Evolutionary conservation across 2,888 invertebrate species (phyloP).

Genomic region (Drosophila kuntzei): DNA sequence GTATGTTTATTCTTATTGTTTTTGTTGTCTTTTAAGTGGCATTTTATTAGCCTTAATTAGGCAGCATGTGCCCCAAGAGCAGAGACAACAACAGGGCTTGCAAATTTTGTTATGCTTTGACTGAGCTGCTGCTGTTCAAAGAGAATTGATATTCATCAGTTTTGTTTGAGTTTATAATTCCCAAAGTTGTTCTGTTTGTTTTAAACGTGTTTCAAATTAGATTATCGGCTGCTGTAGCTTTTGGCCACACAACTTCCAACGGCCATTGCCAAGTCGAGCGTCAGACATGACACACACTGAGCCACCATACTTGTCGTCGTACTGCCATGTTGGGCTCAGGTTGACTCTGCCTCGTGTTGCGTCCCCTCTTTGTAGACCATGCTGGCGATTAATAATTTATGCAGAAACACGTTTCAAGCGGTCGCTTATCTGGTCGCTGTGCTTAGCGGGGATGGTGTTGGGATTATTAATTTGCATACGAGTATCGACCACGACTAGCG

Average conservation of each 20-base stretch:
- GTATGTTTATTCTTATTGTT: too few relatives aligned
- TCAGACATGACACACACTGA: constrained; percentile 20
- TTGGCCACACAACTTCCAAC: constrained; percentile 5
- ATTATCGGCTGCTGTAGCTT: constrained; percentile 3
- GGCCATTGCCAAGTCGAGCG: constrained; percentile 36
- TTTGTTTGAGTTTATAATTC: background rate
- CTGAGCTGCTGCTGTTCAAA: constrained; percentile 1
- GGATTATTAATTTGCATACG: constrained; percentile 54
- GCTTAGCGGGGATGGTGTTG: constrained; percentile 24
- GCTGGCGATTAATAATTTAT: constrained; percentile 66
- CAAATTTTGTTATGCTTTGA: constrained; percentile 21
- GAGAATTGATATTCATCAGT: background rate
- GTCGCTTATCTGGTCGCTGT: constrained; percentile 57
- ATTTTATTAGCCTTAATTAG: constrained; percentile 66
- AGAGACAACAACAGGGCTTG: constrained; percentile 8
- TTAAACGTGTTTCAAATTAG: constrained; percentile 12
- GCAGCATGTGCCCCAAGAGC: constrained; percentile 41
- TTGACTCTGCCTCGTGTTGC: constrained; percentile 16
- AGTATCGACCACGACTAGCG: constrained; percentile 34
- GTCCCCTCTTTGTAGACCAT: constrained; percentile 1
- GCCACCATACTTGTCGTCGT: constrained; percentile 40
- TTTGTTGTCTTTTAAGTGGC: constrained; percentile 50
- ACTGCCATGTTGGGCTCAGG: constrained; percentile 44
- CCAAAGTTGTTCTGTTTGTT: background rate
- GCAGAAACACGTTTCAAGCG: constrained; percentile 79